Conservation (phyloP, 2,888 invertebrate genomes). For the Dexiosoma caninum region DNA sequence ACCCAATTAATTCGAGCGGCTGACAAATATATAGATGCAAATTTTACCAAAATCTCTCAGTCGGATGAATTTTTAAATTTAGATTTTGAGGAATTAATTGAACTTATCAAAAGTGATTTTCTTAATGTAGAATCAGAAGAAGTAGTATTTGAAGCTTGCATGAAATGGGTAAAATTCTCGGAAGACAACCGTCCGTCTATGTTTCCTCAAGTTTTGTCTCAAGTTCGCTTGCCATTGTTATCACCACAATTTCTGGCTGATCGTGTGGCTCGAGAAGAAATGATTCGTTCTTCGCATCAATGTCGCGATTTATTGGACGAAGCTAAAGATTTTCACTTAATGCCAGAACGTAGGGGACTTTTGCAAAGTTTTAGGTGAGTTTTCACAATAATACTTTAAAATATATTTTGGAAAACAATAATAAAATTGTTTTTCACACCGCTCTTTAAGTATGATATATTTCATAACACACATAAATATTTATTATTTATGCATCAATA, state of each 20-base stretch:
- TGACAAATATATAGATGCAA: slow-evolving; percentile 84
- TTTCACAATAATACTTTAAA: background rate
- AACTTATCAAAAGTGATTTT: slow-evolving; percentile 86
- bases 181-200: slow-evolving; percentile 80
- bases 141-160: slow-evolving; percentile 89
- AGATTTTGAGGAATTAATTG: slow-evolving; percentile 81
- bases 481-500: too few relatives aligned
- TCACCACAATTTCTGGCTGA: slow-evolving; percentile 90
- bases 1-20: slow-evolving; percentile 84
- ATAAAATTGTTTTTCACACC: too few relatives aligned
- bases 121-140: slow-evolving; percentile 87
- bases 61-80: slow-evolving; percentile 86
- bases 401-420: too few relatives aligned
- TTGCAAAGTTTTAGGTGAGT: slow-evolving; percentile 82
- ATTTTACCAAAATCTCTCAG: slow-evolving; percentile 86
- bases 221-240: slow-evolving; percentile 88
- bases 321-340: slow-evolving; percentile 90
- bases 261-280: slow-evolving; percentile 86
- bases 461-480: too few relatives aligned
- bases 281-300: slow-evolving; percentile 86
- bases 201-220: slow-evolving; percentile 85
- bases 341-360: slow-evolving; percentile 89
- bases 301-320: slow-evolving; percentile 92
- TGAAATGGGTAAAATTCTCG: slow-evolving; percentile 87
- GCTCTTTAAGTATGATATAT: too few relatives aligned